phyloP scores from a whole-genome alignment of 2,888 invertebrate genomes.

The Epiblema foenella region DNA sequence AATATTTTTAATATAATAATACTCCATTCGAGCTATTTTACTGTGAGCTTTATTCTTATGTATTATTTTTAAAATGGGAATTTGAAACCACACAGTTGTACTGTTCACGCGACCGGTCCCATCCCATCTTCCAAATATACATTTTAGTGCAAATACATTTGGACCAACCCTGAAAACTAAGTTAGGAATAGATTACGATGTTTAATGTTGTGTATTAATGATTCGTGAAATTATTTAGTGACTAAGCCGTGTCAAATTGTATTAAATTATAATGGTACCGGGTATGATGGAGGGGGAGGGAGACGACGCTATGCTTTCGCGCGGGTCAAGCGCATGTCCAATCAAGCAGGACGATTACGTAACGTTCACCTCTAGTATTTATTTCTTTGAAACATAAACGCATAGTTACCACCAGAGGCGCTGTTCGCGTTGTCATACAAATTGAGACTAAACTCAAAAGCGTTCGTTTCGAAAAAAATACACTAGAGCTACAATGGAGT shows the following conservation, averaged over 20 bases:
- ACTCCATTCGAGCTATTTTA: constrained; percentile 10
- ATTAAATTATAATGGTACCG: constrained; percentile 7
- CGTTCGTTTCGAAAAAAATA: too few relatives aligned
- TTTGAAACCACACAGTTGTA: constrained; percentile 10
- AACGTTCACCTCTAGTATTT: too few relatives aligned
- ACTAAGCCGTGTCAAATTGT: constrained; percentile 42
- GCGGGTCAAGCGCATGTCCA: not conserved
- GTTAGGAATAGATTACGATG: constrained; percentile 42
- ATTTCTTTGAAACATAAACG: too few relatives aligned
- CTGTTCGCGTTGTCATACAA: too few relatives aligned
- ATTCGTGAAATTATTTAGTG: constrained; percentile 43
- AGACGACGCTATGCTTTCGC: constrained; percentile 31
- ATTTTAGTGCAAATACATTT: constrained; percentile 45
- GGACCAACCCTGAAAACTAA: constrained; percentile 50
- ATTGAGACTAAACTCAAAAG: too few relatives aligned
- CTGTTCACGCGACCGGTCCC: constrained; percentile 11
- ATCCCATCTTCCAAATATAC: constrained; percentile 36
- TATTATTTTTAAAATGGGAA: constrained; percentile 27
- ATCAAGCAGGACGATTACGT: not conserved
- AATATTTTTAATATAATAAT: constrained; percentile 22
- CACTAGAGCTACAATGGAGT: too few relatives aligned
- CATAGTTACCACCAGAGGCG: too few relatives aligned
- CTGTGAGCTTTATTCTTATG: constrained; percentile 27
- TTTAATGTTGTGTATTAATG: constrained; percentile 39
- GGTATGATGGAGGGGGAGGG: not conserved